phyloP scores from a whole-genome alignment of 2,113 vertebrate genomes.

The Myocastor coypus region DNA sequence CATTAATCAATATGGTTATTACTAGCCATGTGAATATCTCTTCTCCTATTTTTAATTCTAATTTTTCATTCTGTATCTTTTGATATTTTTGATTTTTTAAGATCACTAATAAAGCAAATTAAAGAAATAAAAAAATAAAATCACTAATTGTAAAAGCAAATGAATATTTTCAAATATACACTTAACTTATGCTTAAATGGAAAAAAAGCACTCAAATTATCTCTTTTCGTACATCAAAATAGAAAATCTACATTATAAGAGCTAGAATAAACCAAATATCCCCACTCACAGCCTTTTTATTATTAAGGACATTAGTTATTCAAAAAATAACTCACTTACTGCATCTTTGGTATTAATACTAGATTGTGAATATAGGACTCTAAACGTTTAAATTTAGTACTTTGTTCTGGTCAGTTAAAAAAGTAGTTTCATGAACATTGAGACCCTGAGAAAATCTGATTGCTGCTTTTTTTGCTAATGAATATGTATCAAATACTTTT shows the following conservation, averaged over 20 bases:
- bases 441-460: neutral
- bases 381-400: neutral
- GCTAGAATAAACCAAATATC: neutral
- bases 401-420: neutral
- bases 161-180: neutral
- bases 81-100: neutral
- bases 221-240: neutral
- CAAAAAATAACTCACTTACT: neutral
- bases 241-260: constrained; percentile 3
- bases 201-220: neutral
- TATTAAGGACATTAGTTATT: neutral
- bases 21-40: neutral
- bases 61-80: constrained; percentile 14
- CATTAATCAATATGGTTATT: neutral
- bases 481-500: neutral
- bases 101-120: neutral
- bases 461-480: neutral
- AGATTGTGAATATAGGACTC: neutral
- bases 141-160: neutral
- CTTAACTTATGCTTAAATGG: constrained; percentile 8
- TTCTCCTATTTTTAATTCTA: neutral
- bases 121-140: neutral
- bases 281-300: neutral
- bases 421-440: neutral
- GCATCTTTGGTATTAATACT: neutral